Base-by-base conservation (phyloP, 1,140 invertebrate species). In the Bombus fervidus region DNA sequence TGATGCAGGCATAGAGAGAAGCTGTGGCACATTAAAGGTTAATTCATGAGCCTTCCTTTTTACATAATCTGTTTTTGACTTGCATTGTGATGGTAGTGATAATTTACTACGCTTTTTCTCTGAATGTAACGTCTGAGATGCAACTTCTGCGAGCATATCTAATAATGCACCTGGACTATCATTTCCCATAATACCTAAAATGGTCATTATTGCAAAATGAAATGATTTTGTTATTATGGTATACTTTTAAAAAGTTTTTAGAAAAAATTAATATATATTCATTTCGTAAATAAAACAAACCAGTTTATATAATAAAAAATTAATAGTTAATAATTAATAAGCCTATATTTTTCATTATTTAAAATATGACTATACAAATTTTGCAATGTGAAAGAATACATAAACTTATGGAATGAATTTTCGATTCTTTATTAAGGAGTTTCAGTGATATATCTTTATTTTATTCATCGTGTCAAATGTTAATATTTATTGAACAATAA, bases 81-180 rank as follows among this genome's bases (percentile, higher is more conserved):
- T 93, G 71, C 81, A 92, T 85, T 92, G 91, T 10, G 87, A 78
- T 10, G 82, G 53, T 13, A 92, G n/a, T 34, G 87, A 79, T 5
- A 78, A 91, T n/a, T 91, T 81, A 88, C 94, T 93, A 62, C 86
- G 86, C 39, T 92, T 92, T 25, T 94, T 94, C 75, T 96, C 95
- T 28, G 94, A 95, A 78, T 95, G 93, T 3, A 96, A 85, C 3
- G 95, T 96, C 73, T 95, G 95, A 2, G 95, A 96, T 43, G 96
- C 96, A 9, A 96, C 95, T 92, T 96, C 95, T 37, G 95, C 95
- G 62, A 96, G 86, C 94, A 96, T 96, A 87, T 95, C 94, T 68
- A 96, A 85, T 66, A 96, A 87, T 31, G 94, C 95, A 34, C 92
- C 93, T 28, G 94, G 94, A 87, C 94, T 94, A 75, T 94, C 91